Conservation (phyloP, 2,888 invertebrate species). For the Dryobota labecula region DNA sequence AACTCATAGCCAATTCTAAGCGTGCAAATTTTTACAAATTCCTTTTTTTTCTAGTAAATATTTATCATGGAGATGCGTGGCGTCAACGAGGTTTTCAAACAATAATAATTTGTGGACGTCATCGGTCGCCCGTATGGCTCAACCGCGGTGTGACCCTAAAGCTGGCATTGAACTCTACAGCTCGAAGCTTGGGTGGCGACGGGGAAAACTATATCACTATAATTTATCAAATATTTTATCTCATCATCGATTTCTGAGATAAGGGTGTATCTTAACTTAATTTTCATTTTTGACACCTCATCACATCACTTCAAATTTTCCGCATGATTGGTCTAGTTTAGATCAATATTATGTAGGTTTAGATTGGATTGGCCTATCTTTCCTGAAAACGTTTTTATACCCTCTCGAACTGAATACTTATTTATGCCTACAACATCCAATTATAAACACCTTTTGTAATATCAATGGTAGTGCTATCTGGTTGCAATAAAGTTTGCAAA, state of each 20-base stretch:
- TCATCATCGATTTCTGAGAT: neutral
- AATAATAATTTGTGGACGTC: slow-evolving; percentile 56
- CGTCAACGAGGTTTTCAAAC: slow-evolving; percentile 57
- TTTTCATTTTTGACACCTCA: neutral
- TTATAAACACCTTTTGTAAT: slow-evolving; percentile 31
- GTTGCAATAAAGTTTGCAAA: slow-evolving; percentile 31
- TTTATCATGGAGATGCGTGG: slow-evolving; percentile 41
- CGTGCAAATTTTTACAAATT: slow-evolving; percentile 81
- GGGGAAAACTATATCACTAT: slow-evolving; percentile 51
- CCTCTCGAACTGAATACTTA: neutral
- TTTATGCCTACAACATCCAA: neutral
- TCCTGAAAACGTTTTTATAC: neutral
- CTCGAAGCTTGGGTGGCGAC: slow-evolving; percentile 63
- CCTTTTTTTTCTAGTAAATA: slow-evolving; percentile 63
- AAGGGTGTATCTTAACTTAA: neutral
- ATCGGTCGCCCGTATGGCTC: slow-evolving; percentile 77
- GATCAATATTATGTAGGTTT: neutral
- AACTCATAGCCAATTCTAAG: slow-evolving; percentile 80
- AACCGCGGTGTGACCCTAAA: slow-evolving; percentile 79
- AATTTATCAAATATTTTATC: neutral
- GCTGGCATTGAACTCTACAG: slow-evolving; percentile 87
- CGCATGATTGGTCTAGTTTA: neutral
- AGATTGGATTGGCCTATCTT: neutral
- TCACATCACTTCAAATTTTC: neutral
- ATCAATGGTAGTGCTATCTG: slow-evolving; percentile 18